phyloP scores from a whole-genome alignment of 2,888 invertebrate species.

The Thecocarcelia acutangulata region DNA sequence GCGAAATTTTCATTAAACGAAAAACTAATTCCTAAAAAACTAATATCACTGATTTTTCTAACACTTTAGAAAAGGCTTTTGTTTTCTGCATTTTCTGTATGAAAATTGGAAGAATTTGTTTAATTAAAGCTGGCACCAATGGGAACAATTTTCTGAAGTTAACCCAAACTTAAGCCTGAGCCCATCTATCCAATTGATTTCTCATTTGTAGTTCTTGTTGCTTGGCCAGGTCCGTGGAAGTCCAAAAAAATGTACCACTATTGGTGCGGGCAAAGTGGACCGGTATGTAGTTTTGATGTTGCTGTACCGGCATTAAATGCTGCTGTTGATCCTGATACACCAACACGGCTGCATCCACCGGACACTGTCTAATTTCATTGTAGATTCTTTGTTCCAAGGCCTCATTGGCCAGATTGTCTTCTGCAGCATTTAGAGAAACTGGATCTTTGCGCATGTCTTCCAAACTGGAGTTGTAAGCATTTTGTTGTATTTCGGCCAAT shows the following conservation, averaged over 20 bases:
- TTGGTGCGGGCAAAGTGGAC: conserved; percentile 91
- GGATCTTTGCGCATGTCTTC: conserved; percentile 80
- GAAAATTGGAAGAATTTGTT: conserved; percentile 70
- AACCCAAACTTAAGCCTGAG: conserved; percentile 75
- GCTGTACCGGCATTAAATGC: conserved; percentile 75
- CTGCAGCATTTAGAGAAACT: conserved; percentile 73
- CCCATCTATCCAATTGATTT: conserved; percentile 77
- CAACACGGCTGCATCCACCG: conserved; percentile 85
- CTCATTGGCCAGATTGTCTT: conserved; percentile 85
- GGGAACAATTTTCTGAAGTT: background rate
- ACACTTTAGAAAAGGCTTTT: conserved; percentile 56
- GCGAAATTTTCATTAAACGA: conserved; percentile 67
- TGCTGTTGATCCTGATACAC: conserved; percentile 83
- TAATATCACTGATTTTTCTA: conserved; percentile 76
- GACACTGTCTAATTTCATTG: conserved; percentile 86
- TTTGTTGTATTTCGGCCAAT: conserved; percentile 78
- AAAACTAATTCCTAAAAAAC: conserved; percentile 71
- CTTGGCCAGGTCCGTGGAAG: conserved; percentile 81
- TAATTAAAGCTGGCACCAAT: conserved; percentile 76
- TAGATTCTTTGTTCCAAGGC: conserved; percentile 89
- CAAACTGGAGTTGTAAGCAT: conserved; percentile 77
- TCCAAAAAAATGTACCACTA: conserved; percentile 93
- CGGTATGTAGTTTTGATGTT: conserved; percentile 82
- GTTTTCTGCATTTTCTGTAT: conserved; percentile 35
- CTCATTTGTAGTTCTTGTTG: conserved; percentile 74